Evolutionary conservation across 2,797 vertebrate genomes (phyloP), one percentile per base, ranked within the genome.

Genomic region (Podarcis lilfordi): DNA sequence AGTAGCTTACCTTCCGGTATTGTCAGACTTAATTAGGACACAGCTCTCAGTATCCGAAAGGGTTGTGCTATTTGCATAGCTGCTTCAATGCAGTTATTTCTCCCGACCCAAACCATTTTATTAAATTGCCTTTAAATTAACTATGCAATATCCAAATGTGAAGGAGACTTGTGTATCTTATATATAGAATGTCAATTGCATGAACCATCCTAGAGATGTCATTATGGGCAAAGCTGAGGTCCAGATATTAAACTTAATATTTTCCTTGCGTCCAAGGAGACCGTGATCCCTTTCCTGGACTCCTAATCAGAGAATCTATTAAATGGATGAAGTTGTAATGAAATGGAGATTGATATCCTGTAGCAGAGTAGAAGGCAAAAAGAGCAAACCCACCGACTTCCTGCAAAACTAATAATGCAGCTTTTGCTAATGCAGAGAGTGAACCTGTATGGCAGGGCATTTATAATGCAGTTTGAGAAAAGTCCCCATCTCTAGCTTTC

Each of bases 11-110:
- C 76, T 94, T 89, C 94, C 66, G 80, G 91, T n/a, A 0, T 74
- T 94, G 91, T 92, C 35, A 2, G 37, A 85, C 89, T 82, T 89
- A 87, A 95, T 95, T 91, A 91, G 92, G 91, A 86, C 80, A 92
- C 91, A 81, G 5, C 87, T 88, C 89, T 91, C 64, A 87, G 89
- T 93, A 89, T 89, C 89, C 74, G 77, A 86, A 92, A 92, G 17
- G 40, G 3, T 21, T 25, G 35, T 84, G 84, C 86, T 88, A 84
- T 84, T 89, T 87, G 43, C 0, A 0, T 68, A 88, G 5, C 85
- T 91, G 50, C 0, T 77, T 1, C 37, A 86, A 84, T 27, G 77
- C 76, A 27, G 76, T 79, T 85, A 80, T 74, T 84, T 74, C 71
- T 85, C 32, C 68, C 7, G 29, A 29, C 17, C 50, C 32, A 59